Evolutionary conservation across 2,797 vertebrate species (phyloP).

Genomic region (Nannoperca obscura): DNA sequence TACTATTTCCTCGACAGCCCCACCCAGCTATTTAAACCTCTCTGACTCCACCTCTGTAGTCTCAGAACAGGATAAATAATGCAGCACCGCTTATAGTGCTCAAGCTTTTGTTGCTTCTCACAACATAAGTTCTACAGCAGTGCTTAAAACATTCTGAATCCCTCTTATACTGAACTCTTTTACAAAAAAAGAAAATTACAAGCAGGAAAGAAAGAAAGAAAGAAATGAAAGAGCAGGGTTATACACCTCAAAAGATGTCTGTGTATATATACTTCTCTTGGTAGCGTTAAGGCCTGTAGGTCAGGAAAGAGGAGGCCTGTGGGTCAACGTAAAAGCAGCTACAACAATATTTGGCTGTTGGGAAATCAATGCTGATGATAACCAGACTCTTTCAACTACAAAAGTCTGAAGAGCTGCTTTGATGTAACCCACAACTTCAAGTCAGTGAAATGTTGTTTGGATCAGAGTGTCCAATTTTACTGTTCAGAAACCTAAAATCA

Average conservation of each 20-base stretch:
- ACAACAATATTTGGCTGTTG: slow-evolving; percentile 50
- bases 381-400: slow-evolving; percentile 41
- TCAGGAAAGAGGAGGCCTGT: slow-evolving; percentile 2
- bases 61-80: slow-evolving; percentile 64
- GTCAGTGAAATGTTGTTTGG: slow-evolving; percentile 27
- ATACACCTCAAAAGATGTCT: not conserved
- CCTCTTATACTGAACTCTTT: slow-evolving; percentile 1
- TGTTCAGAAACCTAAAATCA: slow-evolving; percentile 18
- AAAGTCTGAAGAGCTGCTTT: slow-evolving; percentile 42
- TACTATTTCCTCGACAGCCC: slow-evolving; percentile 46
- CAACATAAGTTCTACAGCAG: slow-evolving; percentile 27
- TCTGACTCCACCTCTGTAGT: slow-evolving; percentile 44
- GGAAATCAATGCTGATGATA: slow-evolving; percentile 56
- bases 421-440: slow-evolving; percentile 41
- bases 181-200: slow-evolving; percentile 8
- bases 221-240: not conserved
- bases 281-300: slow-evolving; percentile 5
- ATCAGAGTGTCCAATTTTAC: slow-evolving; percentile 28
- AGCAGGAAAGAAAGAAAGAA: not conserved
- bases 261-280: slow-evolving; percentile 9
- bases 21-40: slow-evolving; percentile 62
- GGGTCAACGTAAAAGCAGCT: slow-evolving; percentile 31
- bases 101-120: slow-evolving; percentile 34
- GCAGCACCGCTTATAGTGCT: slow-evolving; percentile 40
- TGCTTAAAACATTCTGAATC: slow-evolving; percentile 29